Evolutionary conservation across 2,888 invertebrate genomes (phyloP).

Genomic region (Scaptomyza tumidula): DNA sequence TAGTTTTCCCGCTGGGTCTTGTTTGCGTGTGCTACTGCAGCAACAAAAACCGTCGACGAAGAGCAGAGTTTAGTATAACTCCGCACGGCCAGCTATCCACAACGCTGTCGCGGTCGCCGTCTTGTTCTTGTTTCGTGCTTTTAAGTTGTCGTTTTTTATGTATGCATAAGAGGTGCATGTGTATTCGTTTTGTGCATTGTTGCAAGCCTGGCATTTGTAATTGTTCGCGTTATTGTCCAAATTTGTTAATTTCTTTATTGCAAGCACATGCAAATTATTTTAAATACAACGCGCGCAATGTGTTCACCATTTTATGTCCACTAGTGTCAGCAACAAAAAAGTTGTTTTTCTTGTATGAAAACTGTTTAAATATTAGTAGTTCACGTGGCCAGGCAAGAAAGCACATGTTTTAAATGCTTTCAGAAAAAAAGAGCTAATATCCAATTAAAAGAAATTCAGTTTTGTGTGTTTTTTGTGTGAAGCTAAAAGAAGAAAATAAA

Average conservation of each 20-base stretch:
- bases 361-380: conserved; percentile 44
- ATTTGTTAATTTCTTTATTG: conserved; percentile 43
- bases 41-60: conserved; percentile 60
- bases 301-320: conserved; percentile 36
- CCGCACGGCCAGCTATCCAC: conserved; percentile 70
- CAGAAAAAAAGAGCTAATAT: conserved; percentile 63
- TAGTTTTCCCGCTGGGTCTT: conserved; percentile 52
- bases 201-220: conserved; percentile 44
- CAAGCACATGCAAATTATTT: conserved; percentile 24
- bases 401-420: conserved; percentile 50
- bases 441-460: conserved; percentile 76
- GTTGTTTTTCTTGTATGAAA: conserved; percentile 49
- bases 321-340: conserved; percentile 34
- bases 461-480: conserved; percentile 55
- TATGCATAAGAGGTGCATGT: conserved; percentile 63
- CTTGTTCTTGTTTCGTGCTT: conserved; percentile 60
- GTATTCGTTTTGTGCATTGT: conserved; percentile 51
- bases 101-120: conserved; percentile 62
- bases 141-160: conserved; percentile 68
- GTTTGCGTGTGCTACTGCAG: conserved; percentile 55
- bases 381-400: conserved; percentile 68
- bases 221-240: conserved; percentile 38
- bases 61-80: conserved; percentile 75
- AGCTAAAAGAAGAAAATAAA: conserved; percentile 58
- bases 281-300: conserved; percentile 42